A percentile compares a stretch with the other conserved stretches of the same genome.
Conservation (phyloP, 2,888 invertebrate species). For the Suillia variegata region DNA sequence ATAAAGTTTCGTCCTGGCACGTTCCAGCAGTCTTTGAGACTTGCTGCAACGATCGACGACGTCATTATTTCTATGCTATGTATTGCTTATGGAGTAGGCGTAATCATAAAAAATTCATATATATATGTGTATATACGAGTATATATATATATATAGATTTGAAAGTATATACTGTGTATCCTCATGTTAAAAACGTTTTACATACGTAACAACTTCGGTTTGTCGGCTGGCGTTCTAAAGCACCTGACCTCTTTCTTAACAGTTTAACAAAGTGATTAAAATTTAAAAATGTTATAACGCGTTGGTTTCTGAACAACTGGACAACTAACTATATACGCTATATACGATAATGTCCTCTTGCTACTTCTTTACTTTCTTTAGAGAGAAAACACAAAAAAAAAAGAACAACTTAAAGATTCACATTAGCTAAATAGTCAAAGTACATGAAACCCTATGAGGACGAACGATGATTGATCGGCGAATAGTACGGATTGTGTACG, state of each 20-base stretch:
- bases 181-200: slow-evolving; percentile 18
- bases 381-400: too few relatives aligned
- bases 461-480: slow-evolving; percentile 57
- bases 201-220: slow-evolving; percentile 20
- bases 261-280: neutral
- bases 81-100: too few relatives aligned
- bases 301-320: neutral
- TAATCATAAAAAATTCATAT: too few relatives aligned
- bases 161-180: slow-evolving; percentile 33
- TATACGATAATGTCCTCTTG: too few relatives aligned
- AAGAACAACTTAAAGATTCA: slow-evolving; percentile 42
- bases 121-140: slow-evolving; percentile 12
- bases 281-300: neutral
- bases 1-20: slow-evolving; percentile 7
- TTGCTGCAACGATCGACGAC: too few relatives aligned
- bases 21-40: too few relatives aligned
- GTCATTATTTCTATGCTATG: too few relatives aligned
- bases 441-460: slow-evolving; percentile 60
- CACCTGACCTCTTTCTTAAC: slow-evolving; percentile 28
- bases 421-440: slow-evolving; percentile 55
- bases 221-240: too few relatives aligned
- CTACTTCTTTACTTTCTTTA: too few relatives aligned
- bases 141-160: slow-evolving; percentile 12
- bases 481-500: slow-evolving; percentile 48
- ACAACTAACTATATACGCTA: too few relatives aligned